These are phyloP conservation scores for Xanthia togata DNA, from an alignment of 2,888 invertebrate genomes.

Conservation along the genomic window DNA sequence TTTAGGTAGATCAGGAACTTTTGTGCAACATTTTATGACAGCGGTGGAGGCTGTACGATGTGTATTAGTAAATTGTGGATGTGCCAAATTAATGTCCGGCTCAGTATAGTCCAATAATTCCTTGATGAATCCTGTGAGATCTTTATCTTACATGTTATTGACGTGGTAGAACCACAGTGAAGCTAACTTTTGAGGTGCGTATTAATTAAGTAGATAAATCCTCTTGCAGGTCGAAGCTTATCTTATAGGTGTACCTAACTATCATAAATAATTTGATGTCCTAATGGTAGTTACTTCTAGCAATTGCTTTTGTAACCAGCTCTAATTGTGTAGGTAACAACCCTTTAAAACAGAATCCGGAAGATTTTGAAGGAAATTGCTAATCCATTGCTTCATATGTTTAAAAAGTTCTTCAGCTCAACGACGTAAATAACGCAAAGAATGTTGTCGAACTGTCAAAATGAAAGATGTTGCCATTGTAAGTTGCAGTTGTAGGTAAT, in stretches of 20 bases:
- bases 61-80: not conserved
- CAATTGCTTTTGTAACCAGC: not conserved
- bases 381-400: too few species aligned
- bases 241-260: not conserved
- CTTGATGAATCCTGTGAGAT: not conserved
- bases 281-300: not conserved
- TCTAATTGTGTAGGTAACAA: too few species aligned
- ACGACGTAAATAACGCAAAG: too few species aligned
- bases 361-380: too few species aligned
- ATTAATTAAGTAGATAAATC: conserved; percentile 12
- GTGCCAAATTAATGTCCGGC: not conserved
- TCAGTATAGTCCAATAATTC: not conserved
- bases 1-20: too few species aligned
- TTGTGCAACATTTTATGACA: not conserved
- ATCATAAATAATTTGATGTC: not conserved
- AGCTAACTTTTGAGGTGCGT: not conserved
- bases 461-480: too few species aligned
- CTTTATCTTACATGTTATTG: not conserved
- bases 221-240: conserved; percentile 10
- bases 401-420: too few species aligned
- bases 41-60: not conserved
- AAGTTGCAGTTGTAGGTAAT: not conserved
- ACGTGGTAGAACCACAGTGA: not conserved
- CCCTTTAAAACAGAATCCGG: too few species aligned
- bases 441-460: too few species aligned